Evolutionary conservation across 2,113 vertebrate species (phyloP).

Genomic region (Saimiri boliviensis): DNA sequence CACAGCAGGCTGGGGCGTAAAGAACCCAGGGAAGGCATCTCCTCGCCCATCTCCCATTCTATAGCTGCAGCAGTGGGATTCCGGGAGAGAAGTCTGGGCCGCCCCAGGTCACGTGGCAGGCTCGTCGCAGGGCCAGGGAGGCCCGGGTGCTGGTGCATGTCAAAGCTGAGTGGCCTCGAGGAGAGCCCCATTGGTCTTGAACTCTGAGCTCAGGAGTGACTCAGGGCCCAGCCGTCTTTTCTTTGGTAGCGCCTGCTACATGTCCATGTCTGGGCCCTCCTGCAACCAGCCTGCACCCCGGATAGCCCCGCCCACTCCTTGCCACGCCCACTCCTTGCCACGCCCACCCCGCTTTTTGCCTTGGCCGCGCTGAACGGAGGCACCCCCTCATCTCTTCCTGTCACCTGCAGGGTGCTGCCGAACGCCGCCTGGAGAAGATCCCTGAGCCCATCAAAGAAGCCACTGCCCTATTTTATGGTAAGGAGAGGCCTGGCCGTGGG

Average conservation of each 20-base stretch:
- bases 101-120: not conserved
- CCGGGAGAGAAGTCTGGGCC: not conserved
- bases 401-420: conserved; percentile 79
- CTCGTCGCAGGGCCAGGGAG: not conserved
- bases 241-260: rapidly evolving
- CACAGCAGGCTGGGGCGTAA: not conserved
- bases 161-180: not conserved
- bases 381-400: not conserved
- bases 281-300: not conserved
- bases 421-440: conserved; percentile 87
- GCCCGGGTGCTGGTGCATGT: rapidly evolving
- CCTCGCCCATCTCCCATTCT: not conserved
- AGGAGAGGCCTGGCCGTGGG: conserved; percentile 14
- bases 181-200: not conserved
- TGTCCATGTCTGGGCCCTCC: not conserved
- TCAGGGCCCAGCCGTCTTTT: not conserved
- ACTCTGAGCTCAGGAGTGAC: not conserved
- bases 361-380: rapidly evolving
- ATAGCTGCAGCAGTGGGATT: not conserved
- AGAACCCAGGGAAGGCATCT: not conserved
- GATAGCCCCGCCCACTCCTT: not conserved
- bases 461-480: conserved; percentile 92
- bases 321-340: not conserved
- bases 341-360: not conserved
- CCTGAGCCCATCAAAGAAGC: conserved; percentile 97